phyloP scores from a whole-genome alignment of 2,888 invertebrate genomes.

The Tinea pellionella region DNA sequence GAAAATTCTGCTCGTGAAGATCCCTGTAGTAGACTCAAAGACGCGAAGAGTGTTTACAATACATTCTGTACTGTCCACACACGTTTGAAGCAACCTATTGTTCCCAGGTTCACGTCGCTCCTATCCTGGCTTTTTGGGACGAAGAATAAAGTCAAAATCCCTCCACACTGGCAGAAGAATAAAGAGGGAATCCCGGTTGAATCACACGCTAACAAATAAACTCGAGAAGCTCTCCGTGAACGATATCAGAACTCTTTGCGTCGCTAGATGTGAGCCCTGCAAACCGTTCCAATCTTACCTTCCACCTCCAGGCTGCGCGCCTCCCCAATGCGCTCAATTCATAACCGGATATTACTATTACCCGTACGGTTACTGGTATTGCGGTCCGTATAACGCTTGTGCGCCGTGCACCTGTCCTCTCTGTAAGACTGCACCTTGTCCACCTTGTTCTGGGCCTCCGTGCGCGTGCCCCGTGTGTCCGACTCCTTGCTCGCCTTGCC shows the following conservation, averaged over 20 bases:
- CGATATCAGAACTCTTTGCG: not conserved
- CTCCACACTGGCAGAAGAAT: not conserved
- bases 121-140: not conserved
- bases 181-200: not conserved
- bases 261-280: not conserved
- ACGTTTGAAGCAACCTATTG: no score
- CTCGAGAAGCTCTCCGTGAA: not conserved
- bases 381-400: not conserved
- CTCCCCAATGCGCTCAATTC: not conserved
- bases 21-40: no score
- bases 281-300: not conserved
- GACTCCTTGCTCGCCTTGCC: not conserved
- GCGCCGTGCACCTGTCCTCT: not conserved
- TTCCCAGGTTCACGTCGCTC: not conserved
- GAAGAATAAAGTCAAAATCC: not conserved
- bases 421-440: not conserved
- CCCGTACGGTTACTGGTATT: not conserved
- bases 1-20: no score
- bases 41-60: no score
- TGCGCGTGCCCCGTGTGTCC: not conserved
- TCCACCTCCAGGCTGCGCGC: not conserved
- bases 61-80: no score
- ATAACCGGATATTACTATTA: not conserved
- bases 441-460: not conserved
- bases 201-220: not conserved